A percentile compares a stretch with the other conserved stretches of the same genome.
Evolutionary conservation across 2,797 vertebrate species (phyloP).

Genomic region (Hoplostethus atlanticus): DNA sequence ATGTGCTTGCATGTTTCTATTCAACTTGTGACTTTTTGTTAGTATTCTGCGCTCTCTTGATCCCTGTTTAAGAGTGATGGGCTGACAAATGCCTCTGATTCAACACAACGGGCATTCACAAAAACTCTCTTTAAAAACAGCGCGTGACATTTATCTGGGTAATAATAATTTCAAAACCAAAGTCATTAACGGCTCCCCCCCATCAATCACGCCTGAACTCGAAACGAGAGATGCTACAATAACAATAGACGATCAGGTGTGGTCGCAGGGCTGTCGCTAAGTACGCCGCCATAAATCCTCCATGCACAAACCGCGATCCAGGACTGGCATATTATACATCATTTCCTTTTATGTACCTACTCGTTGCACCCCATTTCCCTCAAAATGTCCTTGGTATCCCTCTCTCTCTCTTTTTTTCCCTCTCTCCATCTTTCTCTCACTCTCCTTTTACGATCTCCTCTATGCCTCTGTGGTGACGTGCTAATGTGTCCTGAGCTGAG

Average conservation of each 20-base stretch:
- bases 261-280: conserved; percentile 33
- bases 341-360: conserved; percentile 78
- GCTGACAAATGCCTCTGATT: conserved; percentile 47
- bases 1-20: not conserved
- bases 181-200: conserved; percentile 68
- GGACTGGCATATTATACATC: conserved; percentile 69
- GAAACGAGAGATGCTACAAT: conserved; percentile 71
- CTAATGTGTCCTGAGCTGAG: conserved; percentile 20
- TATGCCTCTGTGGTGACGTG: conserved; percentile 14
- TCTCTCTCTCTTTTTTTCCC: conserved; percentile 16
- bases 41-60: not conserved
- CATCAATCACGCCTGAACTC: conserved; percentile 73
- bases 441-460: conserved; percentile 32
- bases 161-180: conserved; percentile 59
- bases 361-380: conserved; percentile 71
- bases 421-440: conserved; percentile 30
- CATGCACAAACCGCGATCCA: conserved; percentile 66
- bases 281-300: conserved; percentile 71
- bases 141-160: conserved; percentile 39
- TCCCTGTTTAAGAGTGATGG: conserved; percentile 7
- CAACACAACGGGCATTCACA: conserved; percentile 39
- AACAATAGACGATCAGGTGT: conserved; percentile 74
- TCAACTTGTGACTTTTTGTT: not conserved
- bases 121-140: conserved; percentile 48
- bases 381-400: conserved; percentile 65